A percentile compares a stretch with the other conserved stretches of the same genome.
Conservation (phyloP, 2,797 vertebrate genomes). For the Lacerta viridis region DNA sequence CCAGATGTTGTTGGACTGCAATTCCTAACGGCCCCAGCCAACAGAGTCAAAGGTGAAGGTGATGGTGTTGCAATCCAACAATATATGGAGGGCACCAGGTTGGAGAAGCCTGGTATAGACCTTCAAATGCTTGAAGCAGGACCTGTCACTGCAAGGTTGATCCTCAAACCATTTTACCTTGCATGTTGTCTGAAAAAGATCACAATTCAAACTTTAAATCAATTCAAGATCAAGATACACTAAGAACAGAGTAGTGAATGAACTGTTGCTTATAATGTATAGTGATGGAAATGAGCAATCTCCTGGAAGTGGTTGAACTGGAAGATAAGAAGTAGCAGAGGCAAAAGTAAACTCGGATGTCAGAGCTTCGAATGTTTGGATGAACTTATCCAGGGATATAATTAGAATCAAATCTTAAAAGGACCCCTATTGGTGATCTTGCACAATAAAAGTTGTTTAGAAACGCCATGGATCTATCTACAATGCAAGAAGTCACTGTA, state of each 20-base stretch:
- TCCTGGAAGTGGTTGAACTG: background rate
- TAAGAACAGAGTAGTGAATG: background rate
- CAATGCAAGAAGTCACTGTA: conserved; percentile 43
- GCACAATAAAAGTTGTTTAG: conserved; percentile 14
- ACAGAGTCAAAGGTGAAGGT: background rate
- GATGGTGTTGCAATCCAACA: background rate
- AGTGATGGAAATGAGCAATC: background rate
- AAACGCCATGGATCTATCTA: conserved; percentile 37
- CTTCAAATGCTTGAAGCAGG: background rate
- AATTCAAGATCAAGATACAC: background rate
- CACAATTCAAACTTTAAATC: background rate
- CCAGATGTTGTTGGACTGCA: no score
- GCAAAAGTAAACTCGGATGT: background rate
- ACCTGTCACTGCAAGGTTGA: background rate
- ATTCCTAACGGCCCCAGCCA: background rate
- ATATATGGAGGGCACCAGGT: no score
- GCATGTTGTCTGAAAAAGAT: background rate
- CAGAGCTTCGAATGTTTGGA: background rate
- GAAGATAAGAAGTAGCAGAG: background rate
- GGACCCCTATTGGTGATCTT: background rate
- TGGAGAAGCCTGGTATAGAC: background rate
- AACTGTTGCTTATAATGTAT: background rate
- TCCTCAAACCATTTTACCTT: background rate
- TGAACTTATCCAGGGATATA: background rate
- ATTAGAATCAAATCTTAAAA: conserved; percentile 26